phyloP scores from a whole-genome alignment of 2,797 vertebrate species.

The Anguilla megastoma region DNA sequence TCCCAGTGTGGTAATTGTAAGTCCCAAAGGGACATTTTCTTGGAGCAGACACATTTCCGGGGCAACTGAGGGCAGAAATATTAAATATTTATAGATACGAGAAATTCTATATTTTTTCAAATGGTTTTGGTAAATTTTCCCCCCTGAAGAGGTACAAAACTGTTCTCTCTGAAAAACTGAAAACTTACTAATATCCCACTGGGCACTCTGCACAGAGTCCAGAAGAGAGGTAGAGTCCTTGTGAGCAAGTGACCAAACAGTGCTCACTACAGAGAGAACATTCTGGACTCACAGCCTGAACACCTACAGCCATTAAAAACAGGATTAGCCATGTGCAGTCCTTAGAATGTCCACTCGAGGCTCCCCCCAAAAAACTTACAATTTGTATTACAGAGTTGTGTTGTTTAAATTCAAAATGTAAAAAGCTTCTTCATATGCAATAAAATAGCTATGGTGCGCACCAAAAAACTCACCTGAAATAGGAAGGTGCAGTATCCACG shows the following conservation, averaged over 20 bases:
- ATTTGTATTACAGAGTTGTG: not conserved
- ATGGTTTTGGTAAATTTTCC: not conserved
- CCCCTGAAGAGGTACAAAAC: not conserved
- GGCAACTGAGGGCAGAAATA: constrained; percentile 66
- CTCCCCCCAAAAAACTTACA: not conserved
- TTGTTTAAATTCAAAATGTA: not conserved
- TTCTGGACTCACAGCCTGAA: constrained; percentile 39
- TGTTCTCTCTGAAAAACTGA: not conserved
- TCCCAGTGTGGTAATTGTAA: constrained; percentile 71
- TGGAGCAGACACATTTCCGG: constrained; percentile 69
- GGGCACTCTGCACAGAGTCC: constrained; percentile 80
- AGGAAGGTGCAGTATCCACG: constrained; percentile 45
- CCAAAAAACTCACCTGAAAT: constrained; percentile 65
- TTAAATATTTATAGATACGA: not conserved
- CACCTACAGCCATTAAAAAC: constrained; percentile 29
- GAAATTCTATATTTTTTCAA: not conserved
- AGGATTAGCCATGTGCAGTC: not conserved
- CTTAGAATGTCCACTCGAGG: not conserved
- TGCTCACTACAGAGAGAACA: constrained; percentile 48
- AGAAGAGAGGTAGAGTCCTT: constrained; percentile 69
- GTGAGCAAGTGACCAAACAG: constrained; percentile 65
- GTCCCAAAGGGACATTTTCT: constrained; percentile 74
- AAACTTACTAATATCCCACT: constrained; percentile 79
- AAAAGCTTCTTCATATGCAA: not conserved
- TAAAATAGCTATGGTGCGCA: not conserved